Evolutionary conservation across 2,888 invertebrate species (phyloP).

Genomic region (Monochamus alternatus): DNA sequence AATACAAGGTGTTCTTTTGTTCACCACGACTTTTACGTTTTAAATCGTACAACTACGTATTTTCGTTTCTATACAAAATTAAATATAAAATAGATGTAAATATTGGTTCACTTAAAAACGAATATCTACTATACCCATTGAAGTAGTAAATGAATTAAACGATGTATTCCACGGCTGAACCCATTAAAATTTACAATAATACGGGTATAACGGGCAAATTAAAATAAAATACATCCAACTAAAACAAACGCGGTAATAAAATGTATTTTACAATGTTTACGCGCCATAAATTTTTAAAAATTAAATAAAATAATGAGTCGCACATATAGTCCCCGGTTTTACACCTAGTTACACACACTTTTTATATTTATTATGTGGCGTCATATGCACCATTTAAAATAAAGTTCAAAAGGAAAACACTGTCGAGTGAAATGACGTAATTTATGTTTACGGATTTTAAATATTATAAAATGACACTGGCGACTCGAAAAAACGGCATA

Average conservation of each 20-base stretch:
- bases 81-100: too few species aligned
- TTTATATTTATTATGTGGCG: slow-evolving; percentile 44
- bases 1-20: too few species aligned
- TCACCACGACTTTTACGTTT: too few species aligned
- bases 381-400: slow-evolving; percentile 45
- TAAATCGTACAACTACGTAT: too few species aligned
- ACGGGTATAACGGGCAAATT: slow-evolving; percentile 9
- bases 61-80: too few species aligned
- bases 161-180: background rate
- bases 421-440: slow-evolving; percentile 26
- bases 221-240: slow-evolving; percentile 28
- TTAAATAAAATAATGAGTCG: slow-evolving; percentile 48
- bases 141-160: too few species aligned
- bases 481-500: background rate
- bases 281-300: slow-evolving; percentile 47
- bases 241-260: slow-evolving; percentile 28
- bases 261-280: slow-evolving; percentile 39
- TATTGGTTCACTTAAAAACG: too few species aligned
- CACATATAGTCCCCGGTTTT: slow-evolving; percentile 37
- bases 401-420: slow-evolving; percentile 36
- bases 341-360: slow-evolving; percentile 47
- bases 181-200: slow-evolving; percentile 10
- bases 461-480: slow-evolving; percentile 4
- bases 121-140: too few species aligned
- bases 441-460: slow-evolving; percentile 23